A percentile compares a stretch with the other conserved stretches of the same genome.
These are phyloP conservation scores for Ateles fusciceps DNA, from an alignment of 2,797 vertebrate genomes.

Conservation along the genomic window DNA sequence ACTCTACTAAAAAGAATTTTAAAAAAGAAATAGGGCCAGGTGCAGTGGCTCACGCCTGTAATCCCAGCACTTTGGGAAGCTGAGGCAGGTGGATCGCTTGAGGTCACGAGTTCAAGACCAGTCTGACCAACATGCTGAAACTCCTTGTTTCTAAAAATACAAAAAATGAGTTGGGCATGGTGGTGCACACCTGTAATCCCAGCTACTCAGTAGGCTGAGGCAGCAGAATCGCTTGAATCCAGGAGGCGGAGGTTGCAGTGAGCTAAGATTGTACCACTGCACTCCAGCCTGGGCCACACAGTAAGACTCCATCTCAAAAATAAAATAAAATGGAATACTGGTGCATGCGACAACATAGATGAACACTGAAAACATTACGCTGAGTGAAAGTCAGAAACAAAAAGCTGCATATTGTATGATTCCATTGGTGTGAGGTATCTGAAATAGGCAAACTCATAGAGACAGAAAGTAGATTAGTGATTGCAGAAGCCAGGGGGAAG, in stretches of 20 bases:
- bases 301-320: not conserved
- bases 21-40: not conserved
- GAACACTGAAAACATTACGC: not conserved
- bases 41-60: not conserved
- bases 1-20: not conserved
- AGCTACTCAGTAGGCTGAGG: not conserved
- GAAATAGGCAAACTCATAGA: not conserved
- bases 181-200: not conserved
- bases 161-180: not conserved
- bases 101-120: not conserved
- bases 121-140: not conserved
- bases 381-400: not conserved
- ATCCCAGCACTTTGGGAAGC: not conserved
- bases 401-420: not conserved
- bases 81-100: not conserved
- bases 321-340: not conserved
- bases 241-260: not conserved
- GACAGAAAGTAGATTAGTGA: too few species aligned
- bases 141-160: not conserved
- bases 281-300: not conserved
- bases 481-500: not conserved
- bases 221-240: not conserved
- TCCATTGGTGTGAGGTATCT: not conserved
- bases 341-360: not conserved
- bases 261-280: not conserved